These are phyloP conservation scores for Leptinotarsa haldemani DNA, from an alignment of 2,888 invertebrate species.

Conservation along the genomic window DNA sequence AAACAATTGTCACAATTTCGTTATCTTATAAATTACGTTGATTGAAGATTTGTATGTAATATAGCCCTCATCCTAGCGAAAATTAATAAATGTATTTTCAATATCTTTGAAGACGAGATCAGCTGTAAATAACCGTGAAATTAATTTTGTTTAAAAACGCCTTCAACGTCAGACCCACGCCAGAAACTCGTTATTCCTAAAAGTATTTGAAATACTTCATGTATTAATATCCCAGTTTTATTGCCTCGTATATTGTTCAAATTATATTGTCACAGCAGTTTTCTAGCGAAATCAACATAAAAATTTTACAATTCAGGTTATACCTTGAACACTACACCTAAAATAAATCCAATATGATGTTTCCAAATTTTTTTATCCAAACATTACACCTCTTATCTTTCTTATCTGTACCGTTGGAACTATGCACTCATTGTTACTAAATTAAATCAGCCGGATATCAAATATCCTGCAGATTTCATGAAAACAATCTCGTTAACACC, in stretches of 20 bases:
- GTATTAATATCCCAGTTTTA: too few species aligned
- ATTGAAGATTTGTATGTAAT: too few species aligned
- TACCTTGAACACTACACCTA: too few species aligned
- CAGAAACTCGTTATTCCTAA: too few species aligned
- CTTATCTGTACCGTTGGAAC: conserved; percentile 25
- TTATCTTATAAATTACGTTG: too few species aligned
- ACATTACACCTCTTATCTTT: conserved; percentile 26
- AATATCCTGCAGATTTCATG: conserved; percentile 10
- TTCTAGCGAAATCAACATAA: too few species aligned
- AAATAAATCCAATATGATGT: neutral
- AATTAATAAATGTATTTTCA: neutral
- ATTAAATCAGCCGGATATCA: conserved; percentile 12
- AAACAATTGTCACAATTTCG: too few species aligned
- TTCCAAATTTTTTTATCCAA: conserved; percentile 12
- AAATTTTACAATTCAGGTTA: too few species aligned
- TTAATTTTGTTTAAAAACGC: neutral
- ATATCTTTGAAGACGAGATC: neutral
- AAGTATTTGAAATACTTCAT: too few species aligned
- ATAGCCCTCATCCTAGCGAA: too few species aligned
- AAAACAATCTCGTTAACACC: conserved; percentile 13
- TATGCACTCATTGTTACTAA: neutral
- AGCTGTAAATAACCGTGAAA: neutral
- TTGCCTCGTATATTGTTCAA: too few species aligned
- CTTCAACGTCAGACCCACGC: neutral
- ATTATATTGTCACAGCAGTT: too few species aligned